A percentile compares a stretch with the other conserved stretches of the same genome.
These are phyloP conservation scores for Podiceps cristatus DNA, from an alignment of 2,113 vertebrate genomes.

Conservation along the genomic window DNA sequence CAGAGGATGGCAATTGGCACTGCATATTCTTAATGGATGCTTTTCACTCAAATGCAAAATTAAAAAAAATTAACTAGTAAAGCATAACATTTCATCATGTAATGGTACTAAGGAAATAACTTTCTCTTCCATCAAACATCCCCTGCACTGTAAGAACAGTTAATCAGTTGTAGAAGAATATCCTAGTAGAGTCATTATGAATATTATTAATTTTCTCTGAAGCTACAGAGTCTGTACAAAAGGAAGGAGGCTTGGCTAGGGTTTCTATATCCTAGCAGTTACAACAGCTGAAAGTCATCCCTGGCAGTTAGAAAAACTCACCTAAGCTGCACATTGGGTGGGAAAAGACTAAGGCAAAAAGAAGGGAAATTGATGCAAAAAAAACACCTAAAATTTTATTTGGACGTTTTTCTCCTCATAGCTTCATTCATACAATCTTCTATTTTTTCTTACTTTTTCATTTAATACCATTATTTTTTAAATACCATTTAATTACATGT, in stretches of 20 bases:
- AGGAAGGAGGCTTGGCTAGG: neutral
- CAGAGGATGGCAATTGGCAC: neutral
- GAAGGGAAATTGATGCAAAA: neutral
- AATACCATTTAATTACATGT: neutral
- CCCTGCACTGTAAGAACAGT: neutral
- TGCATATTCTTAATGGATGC: neutral
- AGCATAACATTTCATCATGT: neutral
- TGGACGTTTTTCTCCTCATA: neutral
- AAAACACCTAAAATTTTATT: rapidly evolving
- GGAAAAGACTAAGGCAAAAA: neutral
- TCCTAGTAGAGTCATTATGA: neutral
- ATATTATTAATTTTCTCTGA: neutral
- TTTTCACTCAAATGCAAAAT: neutral
- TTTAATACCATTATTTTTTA: neutral
- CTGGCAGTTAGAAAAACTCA: neutral
- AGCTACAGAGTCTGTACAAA: neutral
- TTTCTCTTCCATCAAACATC: neutral
- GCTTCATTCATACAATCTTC: neutral
- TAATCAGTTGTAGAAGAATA: neutral
- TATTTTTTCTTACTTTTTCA: neutral
- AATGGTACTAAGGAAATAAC: neutral
- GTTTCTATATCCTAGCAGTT: neutral
- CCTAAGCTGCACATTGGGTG: rapidly evolving
- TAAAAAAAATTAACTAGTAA: neutral
- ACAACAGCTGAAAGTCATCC: neutral